These are phyloP conservation scores for Anodontia alba DNA, from an alignment of 2,888 invertebrate genomes.

Conservation along the genomic window DNA sequence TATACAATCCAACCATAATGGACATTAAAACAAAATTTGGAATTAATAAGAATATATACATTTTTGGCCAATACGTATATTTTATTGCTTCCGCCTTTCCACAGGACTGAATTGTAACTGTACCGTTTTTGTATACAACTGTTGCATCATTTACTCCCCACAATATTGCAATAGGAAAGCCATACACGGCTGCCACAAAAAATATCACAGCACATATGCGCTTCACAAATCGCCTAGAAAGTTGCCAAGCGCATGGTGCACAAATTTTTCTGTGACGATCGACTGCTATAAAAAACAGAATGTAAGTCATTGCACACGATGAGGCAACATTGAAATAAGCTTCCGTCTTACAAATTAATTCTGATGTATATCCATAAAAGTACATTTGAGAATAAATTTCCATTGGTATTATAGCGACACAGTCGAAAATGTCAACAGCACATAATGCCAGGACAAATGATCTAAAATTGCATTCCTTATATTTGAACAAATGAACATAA, in stretches of 20 bases:
- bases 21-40: constrained; percentile 12
- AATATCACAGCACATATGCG: not conserved
- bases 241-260: constrained; percentile 2
- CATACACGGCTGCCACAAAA: not conserved
- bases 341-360: constrained; percentile 6
- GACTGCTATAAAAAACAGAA: not conserved
- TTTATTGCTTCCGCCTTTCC: not conserved
- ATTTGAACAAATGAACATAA: constrained; percentile 18
- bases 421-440: not conserved
- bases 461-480: constrained; percentile 17
- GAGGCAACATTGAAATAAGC: not conserved
- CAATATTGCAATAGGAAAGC: not conserved
- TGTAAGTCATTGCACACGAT: constrained; percentile 6
- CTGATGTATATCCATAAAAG: not conserved
- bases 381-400: not conserved
- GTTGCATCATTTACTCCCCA: not conserved
- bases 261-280: constrained; percentile 14
- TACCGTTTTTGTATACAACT: not conserved
- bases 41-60: not conserved
- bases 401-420: constrained; percentile 11
- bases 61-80: not conserved
- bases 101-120: not conserved
- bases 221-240: not conserved
- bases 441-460: constrained; percentile 2
- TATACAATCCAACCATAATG: constrained; percentile 7